Evolutionary conservation across 2,113 vertebrate species (phyloP).

Genomic region (Scophthalmus maximus): DNA sequence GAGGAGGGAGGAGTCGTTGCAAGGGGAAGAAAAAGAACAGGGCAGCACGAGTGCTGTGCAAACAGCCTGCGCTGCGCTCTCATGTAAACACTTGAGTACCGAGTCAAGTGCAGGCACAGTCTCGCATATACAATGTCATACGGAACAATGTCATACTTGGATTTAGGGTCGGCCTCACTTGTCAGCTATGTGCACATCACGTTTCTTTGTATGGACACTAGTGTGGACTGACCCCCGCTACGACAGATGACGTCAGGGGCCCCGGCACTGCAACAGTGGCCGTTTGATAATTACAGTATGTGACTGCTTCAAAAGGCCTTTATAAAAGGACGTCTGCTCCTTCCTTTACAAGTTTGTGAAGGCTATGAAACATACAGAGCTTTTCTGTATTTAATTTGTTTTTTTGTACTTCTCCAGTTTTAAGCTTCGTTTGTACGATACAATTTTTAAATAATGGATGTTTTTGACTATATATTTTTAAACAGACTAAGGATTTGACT

Average conservation of each 20-base stretch:
- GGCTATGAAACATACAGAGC: too few species aligned
- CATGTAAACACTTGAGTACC: constrained; percentile 46
- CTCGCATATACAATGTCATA: constrained; percentile 41
- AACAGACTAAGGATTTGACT: too few species aligned
- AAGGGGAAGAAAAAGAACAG: constrained; percentile 39
- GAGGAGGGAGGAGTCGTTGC: constrained; percentile 18
- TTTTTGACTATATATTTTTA: too few species aligned
- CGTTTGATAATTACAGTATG: constrained; percentile 19
- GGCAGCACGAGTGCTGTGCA: constrained; percentile 7
- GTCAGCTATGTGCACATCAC: constrained; percentile 40
- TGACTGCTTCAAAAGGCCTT: constrained; percentile 16
- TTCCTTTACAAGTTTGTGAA: not conserved
- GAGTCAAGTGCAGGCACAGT: constrained; percentile 48
- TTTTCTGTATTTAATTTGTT: too few species aligned
- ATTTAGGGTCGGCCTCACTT: constrained; percentile 46
- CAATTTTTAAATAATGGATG: too few species aligned
- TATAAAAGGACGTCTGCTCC: not conserved
- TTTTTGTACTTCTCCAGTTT: too few species aligned
- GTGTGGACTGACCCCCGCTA: constrained; percentile 34
- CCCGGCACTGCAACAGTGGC: constrained; percentile 14
- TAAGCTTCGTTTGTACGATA: too few species aligned
- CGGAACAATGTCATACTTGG: constrained; percentile 36
- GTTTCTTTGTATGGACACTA: constrained; percentile 13
- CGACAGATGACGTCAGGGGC: constrained; percentile 28
- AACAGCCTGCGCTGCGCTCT: constrained; percentile 11